Evolutionary conservation across 2,888 invertebrate genomes (phyloP).

Genomic region (Clanis bilineata): DNA sequence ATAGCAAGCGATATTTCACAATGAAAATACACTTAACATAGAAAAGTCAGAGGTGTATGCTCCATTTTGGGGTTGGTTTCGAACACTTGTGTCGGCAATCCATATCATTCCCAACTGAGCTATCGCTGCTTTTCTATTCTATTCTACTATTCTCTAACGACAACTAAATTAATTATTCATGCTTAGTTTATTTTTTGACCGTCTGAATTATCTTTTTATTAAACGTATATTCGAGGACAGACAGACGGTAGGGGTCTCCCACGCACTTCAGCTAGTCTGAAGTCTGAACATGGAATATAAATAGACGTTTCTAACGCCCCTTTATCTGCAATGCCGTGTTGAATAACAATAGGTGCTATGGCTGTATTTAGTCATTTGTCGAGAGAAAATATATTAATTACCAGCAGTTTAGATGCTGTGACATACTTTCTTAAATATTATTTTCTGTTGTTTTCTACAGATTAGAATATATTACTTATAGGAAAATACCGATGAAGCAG

Average conservation of each 20-base stretch:
- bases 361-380: neutral
- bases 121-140: no score
- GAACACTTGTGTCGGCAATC: no score
- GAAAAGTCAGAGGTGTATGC: no score
- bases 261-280: neutral
- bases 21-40: no score
- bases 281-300: conserved; percentile 1
- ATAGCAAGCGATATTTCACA: no score
- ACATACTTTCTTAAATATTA: no score
- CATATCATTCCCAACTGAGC: no score
- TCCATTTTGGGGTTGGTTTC: no score
- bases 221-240: neutral
- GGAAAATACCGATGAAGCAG: no score
- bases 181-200: neutral
- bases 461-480: no score
- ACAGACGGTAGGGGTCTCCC: neutral
- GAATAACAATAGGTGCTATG: neutral
- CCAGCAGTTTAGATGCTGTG: neutral
- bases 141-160: no score
- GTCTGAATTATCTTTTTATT: neutral
- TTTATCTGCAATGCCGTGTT: neutral
- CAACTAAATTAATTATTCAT: neutral
- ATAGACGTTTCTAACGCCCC: neutral
- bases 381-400: neutral
- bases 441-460: no score